phyloP scores from a whole-genome alignment of 1,140 invertebrate species.

The Neodiprion lecontei region DNA sequence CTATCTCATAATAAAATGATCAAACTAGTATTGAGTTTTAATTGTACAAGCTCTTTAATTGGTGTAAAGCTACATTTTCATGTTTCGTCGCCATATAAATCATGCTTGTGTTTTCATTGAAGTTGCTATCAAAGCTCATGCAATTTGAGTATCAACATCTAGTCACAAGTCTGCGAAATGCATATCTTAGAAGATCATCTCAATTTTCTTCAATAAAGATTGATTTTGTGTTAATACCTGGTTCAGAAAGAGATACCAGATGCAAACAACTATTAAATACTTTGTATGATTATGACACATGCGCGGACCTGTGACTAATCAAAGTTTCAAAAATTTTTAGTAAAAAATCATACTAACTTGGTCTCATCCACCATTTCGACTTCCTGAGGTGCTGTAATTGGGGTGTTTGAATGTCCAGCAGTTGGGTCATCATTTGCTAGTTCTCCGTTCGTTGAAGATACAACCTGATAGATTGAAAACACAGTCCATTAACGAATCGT shows the following conservation, averaged over 20 bases:
- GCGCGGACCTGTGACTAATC: background rate
- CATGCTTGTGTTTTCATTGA: too few relatives aligned
- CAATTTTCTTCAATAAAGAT: background rate
- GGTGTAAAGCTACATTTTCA: too few relatives aligned
- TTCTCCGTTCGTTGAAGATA: conserved; percentile 96
- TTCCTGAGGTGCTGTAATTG: conserved; percentile 91
- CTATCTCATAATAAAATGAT: too few relatives aligned
- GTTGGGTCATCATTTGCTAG: conserved; percentile 93
- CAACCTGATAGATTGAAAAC: conserved; percentile 76
- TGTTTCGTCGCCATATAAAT: too few relatives aligned
- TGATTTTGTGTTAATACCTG: too few relatives aligned
- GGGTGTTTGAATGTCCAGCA: conserved; percentile 95
- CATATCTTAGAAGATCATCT: background rate
- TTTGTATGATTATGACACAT: background rate
- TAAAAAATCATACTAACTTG: conserved; percentile 75
- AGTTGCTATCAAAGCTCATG: background rate
- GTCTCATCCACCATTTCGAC: conserved; percentile 92
- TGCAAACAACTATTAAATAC: background rate
- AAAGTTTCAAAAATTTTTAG: conserved; percentile 23
- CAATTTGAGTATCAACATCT: background rate
- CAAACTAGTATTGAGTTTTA: too few relatives aligned
- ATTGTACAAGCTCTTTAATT: too few relatives aligned
- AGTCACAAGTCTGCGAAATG: background rate
- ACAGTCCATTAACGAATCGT: conserved; percentile 15
- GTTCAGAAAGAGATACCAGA: too few relatives aligned